Evolutionary conservation across 2,888 invertebrate genomes (phyloP), one percentile per base, ranked within the genome.

Genomic region (Xestia sexstrigata): DNA sequence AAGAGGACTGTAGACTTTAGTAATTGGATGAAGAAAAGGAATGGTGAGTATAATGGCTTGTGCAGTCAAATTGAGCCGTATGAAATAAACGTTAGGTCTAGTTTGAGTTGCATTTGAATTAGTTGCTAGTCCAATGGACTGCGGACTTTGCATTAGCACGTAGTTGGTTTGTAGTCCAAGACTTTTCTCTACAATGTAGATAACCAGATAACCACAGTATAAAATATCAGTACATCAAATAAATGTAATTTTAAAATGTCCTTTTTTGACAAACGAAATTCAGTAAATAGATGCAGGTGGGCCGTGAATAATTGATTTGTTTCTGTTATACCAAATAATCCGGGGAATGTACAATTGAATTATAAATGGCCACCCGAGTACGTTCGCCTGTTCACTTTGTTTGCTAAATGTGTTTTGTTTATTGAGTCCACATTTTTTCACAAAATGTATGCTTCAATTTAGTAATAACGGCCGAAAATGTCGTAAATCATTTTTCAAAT

Each of bases 271-370:
- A 80, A 77, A 78, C 65, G 68, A 72, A 87, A 70, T 87, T 81
- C 87, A 78, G 82, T 87, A 86, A 89, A 91, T 84, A 88, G 79
- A 87, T 90, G 86, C 87, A 88, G 89, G 91, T 88, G 82, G 76
- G 60, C 78, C 68, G 82, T 89, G 85, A 88, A 91, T 91, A 91
- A 91, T 91, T 91, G 87, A 92, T 90, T 85, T 83, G 84, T 83
- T 81, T 79, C 83, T 89, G 89, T 89, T 89, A 88, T 86, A 88
- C 86, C 86, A 85, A 91, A 91, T 92, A 90, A 90, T 91, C 86
- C 88, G 78, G 86, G 79, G 83, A 75, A 72, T 85, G 81, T 81
- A 90, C 88, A 89, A 89, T 90, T 91, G 86, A 92, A 91, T 92
- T 90, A 91, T 89, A 88, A 86, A 91, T 87, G 86, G 84, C 74